Percentiles rank a stretch among this genome's conserved stretches.
Evolutionary conservation across 2,113 vertebrate species (phyloP).

Genomic region (Centropus bengalensis): DNA sequence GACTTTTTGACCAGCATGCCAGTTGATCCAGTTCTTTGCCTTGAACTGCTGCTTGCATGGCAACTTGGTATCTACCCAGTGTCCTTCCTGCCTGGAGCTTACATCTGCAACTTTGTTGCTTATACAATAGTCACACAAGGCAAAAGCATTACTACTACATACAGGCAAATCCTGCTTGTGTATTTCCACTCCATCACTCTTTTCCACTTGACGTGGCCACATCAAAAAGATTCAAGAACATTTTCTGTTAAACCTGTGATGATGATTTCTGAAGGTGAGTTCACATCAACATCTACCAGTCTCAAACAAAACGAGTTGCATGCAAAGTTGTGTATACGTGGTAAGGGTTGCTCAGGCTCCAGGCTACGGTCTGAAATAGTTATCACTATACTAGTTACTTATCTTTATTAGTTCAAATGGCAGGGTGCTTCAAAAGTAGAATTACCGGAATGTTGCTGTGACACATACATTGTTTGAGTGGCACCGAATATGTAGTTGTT

Average conservation of each 20-base stretch:
- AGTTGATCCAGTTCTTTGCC: too few relatives aligned
- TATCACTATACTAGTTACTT: background rate
- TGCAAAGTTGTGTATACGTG: background rate
- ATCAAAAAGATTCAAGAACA: background rate
- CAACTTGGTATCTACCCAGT: too few relatives aligned
- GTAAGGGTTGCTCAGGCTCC: background rate
- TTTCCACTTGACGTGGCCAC: background rate
- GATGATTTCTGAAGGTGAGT: background rate
- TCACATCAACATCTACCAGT: background rate
- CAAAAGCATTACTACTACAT: too few relatives aligned
- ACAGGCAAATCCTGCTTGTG: too few relatives aligned
- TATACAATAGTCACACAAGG: too few relatives aligned
- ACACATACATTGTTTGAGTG: fast-evolving
- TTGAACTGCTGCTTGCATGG: too few relatives aligned
- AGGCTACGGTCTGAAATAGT: background rate
- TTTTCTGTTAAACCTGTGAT: background rate
- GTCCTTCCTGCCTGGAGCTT: too few relatives aligned
- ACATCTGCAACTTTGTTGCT: too few relatives aligned
- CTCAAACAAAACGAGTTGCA: background rate
- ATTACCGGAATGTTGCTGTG: background rate
- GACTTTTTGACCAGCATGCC: too few relatives aligned
- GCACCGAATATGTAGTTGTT: background rate
- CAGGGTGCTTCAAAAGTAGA: background rate
- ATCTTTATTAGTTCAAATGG: background rate
- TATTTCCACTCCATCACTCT: background rate